Percentiles rank a stretch among this genome's conserved stretches.
phyloP scores from a whole-genome alignment of 1,140 invertebrate genomes.

The Pseudomyrmex pallidus region DNA sequence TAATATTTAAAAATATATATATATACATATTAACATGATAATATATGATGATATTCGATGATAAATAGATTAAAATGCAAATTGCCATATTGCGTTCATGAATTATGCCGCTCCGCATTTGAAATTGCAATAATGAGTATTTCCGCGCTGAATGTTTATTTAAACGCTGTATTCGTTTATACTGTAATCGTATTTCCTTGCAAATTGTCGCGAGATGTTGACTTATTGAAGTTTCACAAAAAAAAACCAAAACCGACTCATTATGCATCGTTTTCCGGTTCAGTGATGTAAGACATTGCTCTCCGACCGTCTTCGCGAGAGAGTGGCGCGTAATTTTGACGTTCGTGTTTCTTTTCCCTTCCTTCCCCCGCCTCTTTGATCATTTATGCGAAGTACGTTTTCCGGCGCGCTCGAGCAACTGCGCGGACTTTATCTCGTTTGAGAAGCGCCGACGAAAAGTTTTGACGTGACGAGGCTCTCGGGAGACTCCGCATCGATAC shows the following conservation, averaged over 20 bases:
- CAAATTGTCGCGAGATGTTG: constrained; percentile 2
- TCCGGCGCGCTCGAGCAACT: constrained; percentile 31
- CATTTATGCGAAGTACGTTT: constrained; percentile 37
- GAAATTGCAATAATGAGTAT: background rate
- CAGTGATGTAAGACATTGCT: too few species aligned
- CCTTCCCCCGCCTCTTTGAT: constrained; percentile 26
- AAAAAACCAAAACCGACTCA: background rate
- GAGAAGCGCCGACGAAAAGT: constrained; percentile 34
- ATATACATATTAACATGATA: constrained; percentile 4
- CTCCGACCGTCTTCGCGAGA: background rate
- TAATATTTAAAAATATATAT: constrained; percentile 15
- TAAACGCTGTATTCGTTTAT: constrained; percentile 1
- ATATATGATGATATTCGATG: constrained; percentile 33
- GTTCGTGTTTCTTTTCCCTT: background rate
- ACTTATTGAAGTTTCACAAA: constrained; percentile 7
- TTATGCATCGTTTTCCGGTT: background rate
- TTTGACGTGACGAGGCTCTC: constrained; percentile 36
- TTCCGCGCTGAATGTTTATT: constrained; percentile 13
- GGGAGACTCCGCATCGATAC: constrained; percentile 18
- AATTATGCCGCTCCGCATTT: constrained; percentile 14
- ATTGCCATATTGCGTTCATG: constrained; percentile 11
- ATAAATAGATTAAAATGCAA: constrained; percentile 52
- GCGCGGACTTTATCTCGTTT: constrained; percentile 34
- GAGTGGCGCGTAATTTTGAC: constrained; percentile 35
- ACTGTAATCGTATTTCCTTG: constrained; percentile 16